Evolutionary conservation across 2,797 vertebrate species (phyloP).

Genomic region (Danio aesculapii): DNA sequence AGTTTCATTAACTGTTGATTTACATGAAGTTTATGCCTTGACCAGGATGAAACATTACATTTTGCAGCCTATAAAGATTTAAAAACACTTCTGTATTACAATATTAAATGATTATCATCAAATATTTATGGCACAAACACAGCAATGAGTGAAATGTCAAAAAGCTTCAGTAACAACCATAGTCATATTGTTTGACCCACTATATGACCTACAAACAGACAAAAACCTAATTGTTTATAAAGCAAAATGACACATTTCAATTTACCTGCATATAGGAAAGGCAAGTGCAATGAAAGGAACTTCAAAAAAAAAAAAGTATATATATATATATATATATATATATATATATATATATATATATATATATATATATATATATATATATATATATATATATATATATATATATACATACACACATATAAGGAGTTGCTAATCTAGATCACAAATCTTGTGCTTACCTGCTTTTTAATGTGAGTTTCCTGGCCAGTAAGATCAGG

Average conservation of each 20-base stretch:
- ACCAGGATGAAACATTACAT: background rate
- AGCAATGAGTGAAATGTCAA: background rate
- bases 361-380: background rate
- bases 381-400: background rate
- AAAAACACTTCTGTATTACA: background rate
- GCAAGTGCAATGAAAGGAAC: background rate
- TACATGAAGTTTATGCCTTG: background rate
- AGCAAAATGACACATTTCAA: background rate
- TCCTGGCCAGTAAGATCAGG: background rate
- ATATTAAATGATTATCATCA: background rate
- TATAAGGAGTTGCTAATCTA: background rate
- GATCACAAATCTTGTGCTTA: slow-evolving; percentile 8
- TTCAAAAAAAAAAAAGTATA: no score
- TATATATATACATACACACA: background rate
- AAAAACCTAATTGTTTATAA: background rate
- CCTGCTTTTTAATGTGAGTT: slow-evolving; percentile 1
- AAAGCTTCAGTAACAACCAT: background rate
- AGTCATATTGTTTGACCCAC: background rate
- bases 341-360: background rate
- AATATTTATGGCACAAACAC: background rate
- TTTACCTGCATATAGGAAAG: background rate
- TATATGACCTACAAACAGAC: background rate
- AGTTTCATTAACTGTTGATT: no score
- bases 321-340: background rate
- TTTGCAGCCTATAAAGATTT: background rate